Evolutionary conservation across 2,888 invertebrate genomes (phyloP).

Genomic region (Perizoma affinitatum): DNA sequence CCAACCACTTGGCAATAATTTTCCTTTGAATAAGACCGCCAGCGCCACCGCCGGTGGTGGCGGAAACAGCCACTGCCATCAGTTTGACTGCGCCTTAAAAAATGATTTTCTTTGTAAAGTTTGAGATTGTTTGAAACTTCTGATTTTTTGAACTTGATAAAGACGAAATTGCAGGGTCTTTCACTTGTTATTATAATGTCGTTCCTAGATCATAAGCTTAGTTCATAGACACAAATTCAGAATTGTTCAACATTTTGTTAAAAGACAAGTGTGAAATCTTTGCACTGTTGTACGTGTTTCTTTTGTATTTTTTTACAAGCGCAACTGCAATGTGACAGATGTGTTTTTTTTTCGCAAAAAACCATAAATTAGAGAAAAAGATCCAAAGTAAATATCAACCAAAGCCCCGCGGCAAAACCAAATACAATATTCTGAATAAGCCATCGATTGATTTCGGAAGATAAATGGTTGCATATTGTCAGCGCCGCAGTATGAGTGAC

Average conservation of each 20-base stretch:
- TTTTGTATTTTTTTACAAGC: slow-evolving; percentile 43
- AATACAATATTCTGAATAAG: slow-evolving; percentile 83
- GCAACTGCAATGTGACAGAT: slow-evolving; percentile 65
- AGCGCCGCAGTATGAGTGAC: slow-evolving; percentile 78
- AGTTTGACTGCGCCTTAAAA: no score
- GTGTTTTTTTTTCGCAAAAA: slow-evolving; percentile 65
- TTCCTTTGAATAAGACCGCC: no score
- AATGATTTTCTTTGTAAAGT: no score
- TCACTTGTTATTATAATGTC: no score
- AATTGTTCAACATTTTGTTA: slow-evolving; percentile 8
- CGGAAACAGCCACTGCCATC: no score
- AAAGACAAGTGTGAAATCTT: slow-evolving; percentile 27
- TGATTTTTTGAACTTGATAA: no score
- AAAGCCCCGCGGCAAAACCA: slow-evolving; percentile 79
- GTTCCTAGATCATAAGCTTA: no score
- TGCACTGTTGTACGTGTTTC: slow-evolving; percentile 25
- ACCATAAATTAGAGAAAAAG: slow-evolving; percentile 80
- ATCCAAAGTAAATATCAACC: slow-evolving; percentile 80
- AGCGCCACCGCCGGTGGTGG: no score
- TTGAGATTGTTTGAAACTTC: no score
- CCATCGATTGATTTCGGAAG: slow-evolving; percentile 84
- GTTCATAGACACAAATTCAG: no score
- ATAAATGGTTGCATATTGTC: slow-evolving; percentile 83
- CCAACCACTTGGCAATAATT: no score
- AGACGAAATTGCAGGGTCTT: no score